Base-by-base conservation (phyloP, 2,797 vertebrate genomes). In the Linurgus olivaceus region DNA sequence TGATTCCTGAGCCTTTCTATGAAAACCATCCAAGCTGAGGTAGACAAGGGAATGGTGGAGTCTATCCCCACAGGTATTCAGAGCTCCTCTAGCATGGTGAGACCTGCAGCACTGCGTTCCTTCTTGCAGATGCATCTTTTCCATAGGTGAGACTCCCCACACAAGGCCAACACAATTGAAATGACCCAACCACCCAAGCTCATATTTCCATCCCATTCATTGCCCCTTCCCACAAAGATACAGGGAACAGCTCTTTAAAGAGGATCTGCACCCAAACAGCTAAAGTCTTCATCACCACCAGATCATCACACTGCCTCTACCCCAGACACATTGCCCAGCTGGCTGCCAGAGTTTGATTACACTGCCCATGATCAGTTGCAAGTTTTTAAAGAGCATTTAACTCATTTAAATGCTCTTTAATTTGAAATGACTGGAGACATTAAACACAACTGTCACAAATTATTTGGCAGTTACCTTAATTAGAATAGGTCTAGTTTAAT, bases 401-500 rank as follows among this genome's bases (percentile, higher is more conserved):
- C 54, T 82, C 4, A 51, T 37, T 61, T 82, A n/a, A n/a, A n/a
- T n/a, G n/a, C n/a, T n/a, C n/a, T n/a, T n/a, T n/a, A n/a, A 51
- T 37, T 61, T 82, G 31, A 87, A 96, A 67, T 73, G 17, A 90
- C 1, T 70, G 2, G 31, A 85, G 29, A 68, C 35, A 90, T 48
- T 66, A 94, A 81, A 79, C 33, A 82, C 33, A 96, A 87, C 61
- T 65, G 52, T 76, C 68, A 85, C 48, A 85, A 71, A 71, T 80
- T 88, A 82, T 89, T 87, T 92, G 77, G 59, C 63, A 42, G 63
- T 63, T 73, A 76, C 57, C n/a, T 76, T 95, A 77, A 94, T 85
- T 87, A 93, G 37, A 63, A 48, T 47, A 85, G 11, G 55, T 63
- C 45, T 80, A 61, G 54, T 92, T 70, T 76, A 85, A 44, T 92